Base-by-base conservation (phyloP, 2,888 invertebrate genomes). In the Linnaemya tessellans region DNA sequence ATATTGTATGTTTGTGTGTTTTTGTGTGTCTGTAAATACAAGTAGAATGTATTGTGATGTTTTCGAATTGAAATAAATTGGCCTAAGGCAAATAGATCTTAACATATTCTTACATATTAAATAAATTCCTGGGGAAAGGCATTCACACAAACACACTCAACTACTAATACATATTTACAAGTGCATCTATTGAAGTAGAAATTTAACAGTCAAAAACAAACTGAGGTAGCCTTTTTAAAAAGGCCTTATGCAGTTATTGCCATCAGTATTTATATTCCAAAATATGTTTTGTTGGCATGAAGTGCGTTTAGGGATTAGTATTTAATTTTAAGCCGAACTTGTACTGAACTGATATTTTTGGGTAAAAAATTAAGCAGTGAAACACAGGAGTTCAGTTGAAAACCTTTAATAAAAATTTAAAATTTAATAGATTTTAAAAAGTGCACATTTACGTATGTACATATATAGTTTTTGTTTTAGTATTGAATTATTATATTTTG, bases 11-110 rank as follows among this genome's bases (percentile, higher is more conserved):
- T 30, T 2, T 30, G n/a, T 30, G 30, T 3, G 5, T 46, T 25
- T 1, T 18, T 20, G 35, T 75, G 11, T 68, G 20, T 62, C 54
- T 38, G 51, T 65, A 43, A 75, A 30, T 56, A 20, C 20, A 10
- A 65, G 41, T 51, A 22, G 20, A 60, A 75, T 80, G 74, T 84
- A 70, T 80, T 51, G 70, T 80, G 70, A 80, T 77, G 75, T 67
- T 77, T 73, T 71, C 65, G 80, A 77, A 84, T 80, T 84, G 80
- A 84, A 84, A 84, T 80, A 80, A 84, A 84, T 60, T 77, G 84
- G 73, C 77, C 77, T 38, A 51, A 51, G 67, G 62, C 38, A 70
- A 75, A 51, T 13, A 68, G 7, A 51, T 56, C 13, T 38, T 8
- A n/a, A 20, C 11, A 58, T 20, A 46, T 25, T 49, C 18, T 68